Evolutionary conservation across 2,113 vertebrate species (phyloP).

Genomic region (Mormoops blainvillei): DNA sequence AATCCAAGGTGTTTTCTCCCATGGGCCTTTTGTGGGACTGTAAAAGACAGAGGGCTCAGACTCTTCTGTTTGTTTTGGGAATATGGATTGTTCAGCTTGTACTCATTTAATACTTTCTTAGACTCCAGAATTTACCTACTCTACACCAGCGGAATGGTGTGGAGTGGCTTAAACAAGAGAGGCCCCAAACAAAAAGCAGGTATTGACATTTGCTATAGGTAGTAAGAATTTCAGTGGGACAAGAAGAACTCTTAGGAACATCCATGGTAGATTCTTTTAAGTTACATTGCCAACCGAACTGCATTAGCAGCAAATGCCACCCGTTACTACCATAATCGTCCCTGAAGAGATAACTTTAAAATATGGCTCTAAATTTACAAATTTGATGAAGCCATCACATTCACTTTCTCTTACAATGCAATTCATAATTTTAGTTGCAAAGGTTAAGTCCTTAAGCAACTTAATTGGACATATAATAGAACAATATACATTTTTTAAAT

Average conservation of each 20-base stretch:
- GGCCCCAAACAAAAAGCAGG: not conserved
- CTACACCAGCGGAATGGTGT: not conserved
- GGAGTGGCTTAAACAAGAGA: not conserved
- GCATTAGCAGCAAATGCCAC: not conserved
- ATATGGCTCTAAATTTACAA: not conserved
- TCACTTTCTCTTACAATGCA: not conserved
- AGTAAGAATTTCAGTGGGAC: not conserved
- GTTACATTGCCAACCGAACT: not conserved
- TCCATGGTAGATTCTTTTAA: not conserved
- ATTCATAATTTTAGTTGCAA: not conserved
- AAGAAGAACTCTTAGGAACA: not conserved
- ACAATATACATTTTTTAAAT: not conserved
- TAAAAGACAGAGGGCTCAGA: not conserved
- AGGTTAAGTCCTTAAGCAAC: not conserved
- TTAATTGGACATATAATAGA: not conserved
- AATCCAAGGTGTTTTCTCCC: not conserved
- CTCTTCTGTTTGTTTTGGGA: not conserved
- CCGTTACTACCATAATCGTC: not conserved
- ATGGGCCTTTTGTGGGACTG: not conserved
- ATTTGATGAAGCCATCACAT: not conserved
- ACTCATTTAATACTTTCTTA: not conserved
- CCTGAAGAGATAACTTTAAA: not conserved
- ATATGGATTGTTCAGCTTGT: not conserved
- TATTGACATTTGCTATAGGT: not conserved
- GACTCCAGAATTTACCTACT: not conserved